Evolutionary conservation across 2,888 invertebrate species (phyloP).

Genomic region (Drosophila meridionalis): DNA sequence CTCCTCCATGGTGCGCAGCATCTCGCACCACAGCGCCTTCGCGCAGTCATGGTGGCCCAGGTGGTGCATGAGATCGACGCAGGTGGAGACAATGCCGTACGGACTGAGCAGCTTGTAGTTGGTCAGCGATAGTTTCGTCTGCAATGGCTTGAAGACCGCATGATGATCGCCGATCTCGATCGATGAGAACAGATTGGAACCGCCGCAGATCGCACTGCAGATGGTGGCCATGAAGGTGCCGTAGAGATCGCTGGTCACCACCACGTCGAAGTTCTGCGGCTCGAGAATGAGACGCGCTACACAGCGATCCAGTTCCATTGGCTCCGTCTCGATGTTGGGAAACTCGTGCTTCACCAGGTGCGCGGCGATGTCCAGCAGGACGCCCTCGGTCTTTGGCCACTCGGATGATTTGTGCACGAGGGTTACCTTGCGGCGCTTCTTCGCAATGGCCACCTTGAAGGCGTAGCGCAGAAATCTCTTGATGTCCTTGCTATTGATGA

Average conservation of each 20-base stretch:
- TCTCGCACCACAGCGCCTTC: slow-evolving; percentile 50
- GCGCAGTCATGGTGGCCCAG: slow-evolving; percentile 59
- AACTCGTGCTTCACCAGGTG: slow-evolving; percentile 35
- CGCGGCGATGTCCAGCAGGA: slow-evolving; percentile 56
- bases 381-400: slow-evolving; percentile 72
- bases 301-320: slow-evolving; percentile 61
- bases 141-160: slow-evolving; percentile 81
- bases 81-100: slow-evolving; percentile 72
- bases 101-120: slow-evolving; percentile 65
- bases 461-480: slow-evolving; percentile 65
- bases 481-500: slow-evolving; percentile 40
- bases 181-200: slow-evolving; percentile 74
- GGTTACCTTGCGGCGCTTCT: slow-evolving; percentile 63
- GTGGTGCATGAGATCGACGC: slow-evolving; percentile 64
- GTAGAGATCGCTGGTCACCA: slow-evolving; percentile 76
- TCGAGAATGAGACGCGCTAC: slow-evolving; percentile 55
- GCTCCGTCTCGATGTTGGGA: slow-evolving; percentile 59
- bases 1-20: slow-evolving; percentile 67
- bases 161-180: slow-evolving; percentile 71
- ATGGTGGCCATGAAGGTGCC: slow-evolving; percentile 75
- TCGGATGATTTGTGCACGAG: slow-evolving; percentile 72
- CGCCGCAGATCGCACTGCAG: slow-evolving; percentile 74
- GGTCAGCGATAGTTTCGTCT: slow-evolving; percentile 76
- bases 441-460: slow-evolving; percentile 53
- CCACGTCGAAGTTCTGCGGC: slow-evolving; percentile 71